Conservation (phyloP, 2,888 invertebrate species). For the Sylvicola cinctus region DNA sequence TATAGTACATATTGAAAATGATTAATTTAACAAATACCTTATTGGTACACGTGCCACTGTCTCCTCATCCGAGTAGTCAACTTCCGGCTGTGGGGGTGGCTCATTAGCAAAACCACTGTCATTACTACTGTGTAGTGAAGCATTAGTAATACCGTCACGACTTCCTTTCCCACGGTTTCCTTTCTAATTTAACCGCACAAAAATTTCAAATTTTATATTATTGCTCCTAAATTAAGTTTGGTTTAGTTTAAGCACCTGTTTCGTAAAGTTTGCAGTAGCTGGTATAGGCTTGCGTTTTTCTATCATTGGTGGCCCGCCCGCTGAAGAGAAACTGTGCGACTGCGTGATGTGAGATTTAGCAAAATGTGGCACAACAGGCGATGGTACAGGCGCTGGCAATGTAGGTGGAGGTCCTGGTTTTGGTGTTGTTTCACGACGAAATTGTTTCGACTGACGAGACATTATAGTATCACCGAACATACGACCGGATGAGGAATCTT, state of each 20-base stretch:
- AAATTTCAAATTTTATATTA: background rate
- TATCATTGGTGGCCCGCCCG: constrained; percentile 18
- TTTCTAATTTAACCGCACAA: too few species aligned
- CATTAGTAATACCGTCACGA: constrained; percentile 35
- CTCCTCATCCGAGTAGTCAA: constrained; percentile 81
- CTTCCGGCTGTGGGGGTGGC: constrained; percentile 66
- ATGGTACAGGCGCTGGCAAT: constrained; percentile 48
- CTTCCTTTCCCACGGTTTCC: constrained; percentile 1
- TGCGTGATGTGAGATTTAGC: constrained; percentile 28
- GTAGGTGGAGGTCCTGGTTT: constrained; percentile 52
- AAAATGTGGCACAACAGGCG: constrained; percentile 27
- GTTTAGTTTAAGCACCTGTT: constrained; percentile 7
- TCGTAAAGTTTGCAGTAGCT: constrained; percentile 6
- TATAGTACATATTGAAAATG: too few species aligned
- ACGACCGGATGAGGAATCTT: constrained; percentile 33
- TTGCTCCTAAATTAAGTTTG: constrained; percentile 1
- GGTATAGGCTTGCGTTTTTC: constrained; percentile 13
- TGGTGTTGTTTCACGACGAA: constrained; percentile 28
- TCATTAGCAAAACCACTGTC: constrained; percentile 86
- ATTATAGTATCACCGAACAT: constrained; percentile 52
- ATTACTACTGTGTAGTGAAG: constrained; percentile 74
- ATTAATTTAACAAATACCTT: constrained; percentile 19
- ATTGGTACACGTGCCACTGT: constrained; percentile 36
- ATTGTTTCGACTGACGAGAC: constrained; percentile 29
- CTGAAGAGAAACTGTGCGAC: constrained; percentile 34